Conservation (phyloP, 2,113 vertebrate genomes). For the Tachysurus vachellii region DNA sequence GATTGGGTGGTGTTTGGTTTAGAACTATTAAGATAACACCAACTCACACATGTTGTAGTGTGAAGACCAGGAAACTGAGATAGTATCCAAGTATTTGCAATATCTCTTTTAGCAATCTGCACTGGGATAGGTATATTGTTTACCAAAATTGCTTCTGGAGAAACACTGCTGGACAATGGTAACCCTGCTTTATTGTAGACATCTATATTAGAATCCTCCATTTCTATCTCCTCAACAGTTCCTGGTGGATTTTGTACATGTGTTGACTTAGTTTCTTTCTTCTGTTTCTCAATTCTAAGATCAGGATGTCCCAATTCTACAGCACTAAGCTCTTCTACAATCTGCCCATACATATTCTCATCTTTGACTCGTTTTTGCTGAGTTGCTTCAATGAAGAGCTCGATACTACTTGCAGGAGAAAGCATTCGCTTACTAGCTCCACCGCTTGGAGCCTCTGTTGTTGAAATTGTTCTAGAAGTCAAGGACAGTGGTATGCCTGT, state of each 20-base stretch:
- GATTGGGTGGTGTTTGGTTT: conserved; percentile 87
- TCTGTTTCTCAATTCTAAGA: conserved; percentile 74
- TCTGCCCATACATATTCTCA: conserved; percentile 97
- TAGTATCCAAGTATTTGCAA: conserved; percentile 79
- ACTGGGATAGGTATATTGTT: conserved; percentile 76
- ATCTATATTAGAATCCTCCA: conserved; percentile 82
- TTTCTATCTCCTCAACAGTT: conserved; percentile 79
- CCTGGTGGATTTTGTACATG: conserved; percentile 69
- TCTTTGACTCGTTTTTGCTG: conserved; percentile 98
- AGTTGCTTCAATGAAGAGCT: conserved; percentile 93
- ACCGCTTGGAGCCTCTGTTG: conserved; percentile 83
- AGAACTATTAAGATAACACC: conserved; percentile 97
- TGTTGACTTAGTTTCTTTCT: conserved; percentile 78
- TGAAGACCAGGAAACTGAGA: conserved; percentile 94
- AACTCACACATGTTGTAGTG: conserved; percentile 94
- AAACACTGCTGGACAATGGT: conserved; percentile 67
- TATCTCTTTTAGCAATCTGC: conserved; percentile 75
- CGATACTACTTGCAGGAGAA: conserved; percentile 94
- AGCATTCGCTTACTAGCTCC: conserved; percentile 93
- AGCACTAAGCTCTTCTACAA: conserved; percentile 93
- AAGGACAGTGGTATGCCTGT: conserved; percentile 90
- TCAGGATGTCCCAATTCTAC: conserved; percentile 90
- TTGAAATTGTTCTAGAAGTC: conserved; percentile 85
- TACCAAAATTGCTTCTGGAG: conserved; percentile 68
- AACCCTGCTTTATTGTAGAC: conserved; percentile 79